Base-by-base conservation (phyloP, 2,113 vertebrate genomes). In the Collichthys lucidus region DNA sequence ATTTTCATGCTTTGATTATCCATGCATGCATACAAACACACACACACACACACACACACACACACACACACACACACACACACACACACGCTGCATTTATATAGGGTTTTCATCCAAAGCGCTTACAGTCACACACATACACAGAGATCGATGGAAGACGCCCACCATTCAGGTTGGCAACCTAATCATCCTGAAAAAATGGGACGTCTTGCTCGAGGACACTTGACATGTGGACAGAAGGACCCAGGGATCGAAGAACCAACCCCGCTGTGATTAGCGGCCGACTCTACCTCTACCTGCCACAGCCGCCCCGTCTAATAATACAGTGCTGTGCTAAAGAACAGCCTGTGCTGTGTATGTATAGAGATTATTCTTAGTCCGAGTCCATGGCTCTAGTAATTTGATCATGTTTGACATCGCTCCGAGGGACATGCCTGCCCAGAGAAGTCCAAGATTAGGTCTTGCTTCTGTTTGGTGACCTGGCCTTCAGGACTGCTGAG, bases 381-480 rank as follows among this genome's bases (percentile, higher is more conserved):
- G 61, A 4, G 3, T 55, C 61, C 16, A 40, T 16, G 55, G 29
- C 22, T 44, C n/a, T 10, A 4, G 31, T 59, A 64, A 74, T 79
- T 74, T 80, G 53, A 22, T 77, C 56, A 22, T 26, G 63, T 77
- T 69, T 84, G 52, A 29, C 55, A 67, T 77, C 9, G 22, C 70
- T 82, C 63, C 59, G 53, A 76, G 78, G 75, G 74, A 77, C 56
- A 77, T 42, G 62, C 24, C 55, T 71, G 63, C 22, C 60, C 70
- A 67, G 74, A 70, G 46, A 77, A 88, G 57, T 76, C 84, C 72
- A 69, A 82, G 46, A 80, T 87, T 80, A 86, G 64, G 72, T 64
- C 71, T 80, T 15, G 19, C 44, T 63, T 80, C 66, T 31, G 24
- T 72, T 73, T 47, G 15, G 59, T 82, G 82, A 81, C 69, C 82